phyloP scores from a whole-genome alignment of 2,797 vertebrate species.

The Poeciliopsis presidionis region DNA sequence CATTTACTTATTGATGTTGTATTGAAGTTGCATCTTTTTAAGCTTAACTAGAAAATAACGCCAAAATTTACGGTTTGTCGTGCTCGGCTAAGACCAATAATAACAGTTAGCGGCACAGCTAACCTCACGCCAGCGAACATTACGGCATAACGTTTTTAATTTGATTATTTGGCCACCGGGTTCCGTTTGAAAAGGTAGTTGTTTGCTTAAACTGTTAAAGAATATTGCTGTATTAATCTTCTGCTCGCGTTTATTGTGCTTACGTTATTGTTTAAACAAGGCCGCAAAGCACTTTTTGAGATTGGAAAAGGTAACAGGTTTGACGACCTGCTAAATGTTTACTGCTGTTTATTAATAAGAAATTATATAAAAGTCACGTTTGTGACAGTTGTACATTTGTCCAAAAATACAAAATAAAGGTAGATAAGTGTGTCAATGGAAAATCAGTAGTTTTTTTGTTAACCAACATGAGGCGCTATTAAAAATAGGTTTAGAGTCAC shows the following conservation, averaged over 20 bases:
- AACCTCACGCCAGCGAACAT: not conserved
- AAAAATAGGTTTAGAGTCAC: not conserved
- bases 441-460: not conserved
- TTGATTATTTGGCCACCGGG: fast-evolving
- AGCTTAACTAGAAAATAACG: not conserved
- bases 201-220: fast-evolving
- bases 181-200: fast-evolving
- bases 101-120: slow-evolving; percentile 59
- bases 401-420: no score
- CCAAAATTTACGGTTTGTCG: not conserved
- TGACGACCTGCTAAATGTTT: not conserved
- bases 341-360: no score
- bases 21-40: fast-evolving
- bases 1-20: fast-evolving
- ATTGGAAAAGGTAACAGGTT: not conserved
- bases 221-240: fast-evolving
- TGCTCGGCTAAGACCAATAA: slow-evolving; percentile 6
- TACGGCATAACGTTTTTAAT: not conserved
- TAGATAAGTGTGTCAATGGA: not conserved
- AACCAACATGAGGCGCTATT: not conserved
- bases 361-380: not conserved
- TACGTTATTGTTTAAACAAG: slow-evolving; percentile 16
- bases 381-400: not conserved
- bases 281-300: slow-evolving; percentile 39
- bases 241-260: not conserved